A percentile compares a stretch with the other conserved stretches of the same genome.
These are phyloP conservation scores for Corvus cornix DNA, from an alignment of 2,113 vertebrate genomes.

Conservation along the genomic window DNA sequence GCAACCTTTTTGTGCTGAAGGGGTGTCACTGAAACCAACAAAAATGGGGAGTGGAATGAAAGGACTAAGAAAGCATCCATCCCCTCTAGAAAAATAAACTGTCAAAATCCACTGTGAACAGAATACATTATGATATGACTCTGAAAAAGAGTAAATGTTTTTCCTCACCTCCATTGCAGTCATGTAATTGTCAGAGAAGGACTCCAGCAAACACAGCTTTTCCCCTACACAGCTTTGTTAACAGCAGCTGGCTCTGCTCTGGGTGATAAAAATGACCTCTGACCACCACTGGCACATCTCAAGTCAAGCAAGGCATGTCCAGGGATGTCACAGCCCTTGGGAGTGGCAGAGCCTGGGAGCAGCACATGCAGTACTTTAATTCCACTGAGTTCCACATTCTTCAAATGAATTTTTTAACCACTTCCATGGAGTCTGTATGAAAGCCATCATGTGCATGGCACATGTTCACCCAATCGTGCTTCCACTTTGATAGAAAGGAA, in stretches of 20 bases:
- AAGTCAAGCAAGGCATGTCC: neutral
- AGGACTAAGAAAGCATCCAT: neutral
- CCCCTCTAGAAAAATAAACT: neutral
- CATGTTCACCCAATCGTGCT: neutral
- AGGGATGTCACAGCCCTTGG: neutral
- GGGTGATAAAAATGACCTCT: neutral
- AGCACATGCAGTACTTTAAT: neutral
- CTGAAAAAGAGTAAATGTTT: neutral
- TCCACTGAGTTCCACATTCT: accelerated
- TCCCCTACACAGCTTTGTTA: neutral
- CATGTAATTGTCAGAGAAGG: neutral
- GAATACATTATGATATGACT: neutral
- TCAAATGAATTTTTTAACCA: neutral
- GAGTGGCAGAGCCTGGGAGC: neutral
- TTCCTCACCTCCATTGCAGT: neutral
- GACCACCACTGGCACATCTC: neutral
- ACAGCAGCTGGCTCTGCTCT: neutral
- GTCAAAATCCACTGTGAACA: neutral
- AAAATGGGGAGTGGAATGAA: neutral
- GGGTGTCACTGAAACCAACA: neutral
- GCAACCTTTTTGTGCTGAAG: neutral
- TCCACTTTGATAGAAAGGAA: accelerated
- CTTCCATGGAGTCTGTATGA: accelerated
- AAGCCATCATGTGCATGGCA: accelerated
- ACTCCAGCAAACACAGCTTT: neutral